Percentiles rank a stretch among this genome's conserved stretches.
Evolutionary conservation across 2,113 vertebrate species (phyloP).

Genomic region (Podiceps cristatus): DNA sequence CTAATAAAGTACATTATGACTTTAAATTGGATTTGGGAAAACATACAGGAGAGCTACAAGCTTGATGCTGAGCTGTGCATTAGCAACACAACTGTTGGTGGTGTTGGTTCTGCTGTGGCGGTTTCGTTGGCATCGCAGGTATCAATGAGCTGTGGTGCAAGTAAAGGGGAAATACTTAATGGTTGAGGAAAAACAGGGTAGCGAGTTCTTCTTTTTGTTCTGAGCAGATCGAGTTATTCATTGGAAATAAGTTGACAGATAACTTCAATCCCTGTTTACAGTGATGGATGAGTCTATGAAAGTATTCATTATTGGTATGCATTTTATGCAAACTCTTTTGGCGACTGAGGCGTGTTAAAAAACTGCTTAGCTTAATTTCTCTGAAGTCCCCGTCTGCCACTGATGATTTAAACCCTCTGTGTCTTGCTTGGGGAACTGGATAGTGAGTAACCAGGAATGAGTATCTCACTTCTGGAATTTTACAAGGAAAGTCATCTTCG

Average conservation of each 20-base stretch:
- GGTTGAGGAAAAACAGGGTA: neutral
- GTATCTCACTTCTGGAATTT: neutral
- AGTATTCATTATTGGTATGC: slow-evolving; percentile 27
- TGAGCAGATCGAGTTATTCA: neutral
- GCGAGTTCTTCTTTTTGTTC: neutral
- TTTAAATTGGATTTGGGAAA: slow-evolving; percentile 74
- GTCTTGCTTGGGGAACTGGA: neutral
- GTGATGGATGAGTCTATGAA: slow-evolving; percentile 41
- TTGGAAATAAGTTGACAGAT: slow-evolving; percentile 9
- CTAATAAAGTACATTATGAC: slow-evolving; percentile 72
- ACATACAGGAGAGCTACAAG: slow-evolving; percentile 46
- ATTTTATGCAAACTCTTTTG: slow-evolving; percentile 33
- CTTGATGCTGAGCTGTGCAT: slow-evolving; percentile 54
- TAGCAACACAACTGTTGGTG: neutral
- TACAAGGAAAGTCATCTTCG: neutral
- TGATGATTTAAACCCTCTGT: slow-evolving; percentile 43
- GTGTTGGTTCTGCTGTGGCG: neutral
- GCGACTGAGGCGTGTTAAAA: neutral
- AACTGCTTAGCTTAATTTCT: slow-evolving; percentile 22
- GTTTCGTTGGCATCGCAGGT: neutral
- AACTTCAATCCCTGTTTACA: neutral
- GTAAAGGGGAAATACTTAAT: neutral
- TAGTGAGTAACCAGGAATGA: neutral
- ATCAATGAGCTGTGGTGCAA: neutral
- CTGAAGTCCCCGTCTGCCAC: neutral